Percentiles rank a stretch among this genome's conserved stretches.
These are phyloP conservation scores for Himalopsyche japonica DNA, from an alignment of 2,888 invertebrate genomes.

Conservation along the genomic window DNA sequence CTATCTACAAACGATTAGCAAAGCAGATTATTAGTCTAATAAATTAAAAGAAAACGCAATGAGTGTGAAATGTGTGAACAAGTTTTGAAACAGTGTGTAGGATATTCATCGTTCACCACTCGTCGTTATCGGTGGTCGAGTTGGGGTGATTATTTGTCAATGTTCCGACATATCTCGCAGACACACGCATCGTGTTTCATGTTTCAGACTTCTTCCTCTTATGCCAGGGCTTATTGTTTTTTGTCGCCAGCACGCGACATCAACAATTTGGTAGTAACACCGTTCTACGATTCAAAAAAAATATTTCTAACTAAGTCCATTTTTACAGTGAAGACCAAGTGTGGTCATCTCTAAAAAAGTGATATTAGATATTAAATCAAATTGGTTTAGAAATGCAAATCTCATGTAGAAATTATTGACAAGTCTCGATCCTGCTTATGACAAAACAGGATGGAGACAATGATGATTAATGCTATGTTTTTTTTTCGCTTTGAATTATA, in stretches of 20 bases:
- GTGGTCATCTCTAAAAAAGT: too few relatives aligned
- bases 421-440: too few relatives aligned
- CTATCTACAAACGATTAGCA: too few relatives aligned
- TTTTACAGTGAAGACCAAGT: not conserved
- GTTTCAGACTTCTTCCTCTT: not conserved
- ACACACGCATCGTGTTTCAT: conserved; percentile 16
- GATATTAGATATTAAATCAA: too few relatives aligned
- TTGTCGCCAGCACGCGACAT: conserved; percentile 38
- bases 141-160: conserved; percentile 38
- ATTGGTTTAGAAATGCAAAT: too few relatives aligned
- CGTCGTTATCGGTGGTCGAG: not conserved
- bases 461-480: too few relatives aligned
- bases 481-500: too few relatives aligned
- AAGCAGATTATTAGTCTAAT: too few relatives aligned
- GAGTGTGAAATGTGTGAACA: not conserved
- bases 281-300: conserved; percentile 1
- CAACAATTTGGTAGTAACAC: conserved; percentile 6
- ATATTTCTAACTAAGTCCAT: not conserved
- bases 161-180: conserved; percentile 14
- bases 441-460: too few relatives aligned
- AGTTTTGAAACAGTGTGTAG: not conserved
- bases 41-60: too few relatives aligned
- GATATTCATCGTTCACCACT: not conserved
- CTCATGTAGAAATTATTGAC: too few relatives aligned
- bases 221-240: not conserved